These are phyloP conservation scores for Phyllotis vaccarum DNA, from an alignment of 2,797 vertebrate genomes.

Conservation along the genomic window DNA sequence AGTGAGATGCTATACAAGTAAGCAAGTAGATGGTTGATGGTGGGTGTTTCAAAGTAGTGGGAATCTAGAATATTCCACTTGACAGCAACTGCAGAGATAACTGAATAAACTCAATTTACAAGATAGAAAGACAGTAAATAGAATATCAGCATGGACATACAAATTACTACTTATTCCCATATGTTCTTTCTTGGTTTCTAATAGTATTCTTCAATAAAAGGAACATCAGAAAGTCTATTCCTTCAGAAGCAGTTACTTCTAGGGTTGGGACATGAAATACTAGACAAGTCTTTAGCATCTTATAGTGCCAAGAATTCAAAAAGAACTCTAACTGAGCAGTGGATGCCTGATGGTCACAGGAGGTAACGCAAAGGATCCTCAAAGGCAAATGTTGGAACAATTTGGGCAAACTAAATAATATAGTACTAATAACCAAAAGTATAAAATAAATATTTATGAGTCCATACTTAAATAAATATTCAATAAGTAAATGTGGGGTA, in stretches of 20 bases:
- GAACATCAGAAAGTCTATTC: neutral
- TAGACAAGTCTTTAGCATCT: neutral
- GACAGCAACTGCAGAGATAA: neutral
- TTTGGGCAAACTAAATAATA: neutral
- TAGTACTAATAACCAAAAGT: neutral
- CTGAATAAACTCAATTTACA: neutral
- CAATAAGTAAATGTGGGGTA: neutral
- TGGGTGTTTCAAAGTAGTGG: neutral
- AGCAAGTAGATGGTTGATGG: neutral
- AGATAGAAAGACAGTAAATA: neutral
- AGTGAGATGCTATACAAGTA: neutral
- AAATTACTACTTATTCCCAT: neutral
- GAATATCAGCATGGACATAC: neutral
- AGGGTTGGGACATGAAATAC: neutral
- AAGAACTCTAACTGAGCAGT: neutral
- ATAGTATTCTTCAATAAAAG: neutral
- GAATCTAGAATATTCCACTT: neutral
- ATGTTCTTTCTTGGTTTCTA: neutral
- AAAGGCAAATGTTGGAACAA: neutral
- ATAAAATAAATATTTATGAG: constrained; percentile 21
- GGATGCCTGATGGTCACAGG: neutral
- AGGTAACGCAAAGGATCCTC: neutral
- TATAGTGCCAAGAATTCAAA: neutral
- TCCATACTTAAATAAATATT: neutral
- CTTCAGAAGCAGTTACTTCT: neutral